Evolutionary conservation across 2,797 vertebrate genomes (phyloP).

Genomic region (Pteronotus mesoamericanus): DNA sequence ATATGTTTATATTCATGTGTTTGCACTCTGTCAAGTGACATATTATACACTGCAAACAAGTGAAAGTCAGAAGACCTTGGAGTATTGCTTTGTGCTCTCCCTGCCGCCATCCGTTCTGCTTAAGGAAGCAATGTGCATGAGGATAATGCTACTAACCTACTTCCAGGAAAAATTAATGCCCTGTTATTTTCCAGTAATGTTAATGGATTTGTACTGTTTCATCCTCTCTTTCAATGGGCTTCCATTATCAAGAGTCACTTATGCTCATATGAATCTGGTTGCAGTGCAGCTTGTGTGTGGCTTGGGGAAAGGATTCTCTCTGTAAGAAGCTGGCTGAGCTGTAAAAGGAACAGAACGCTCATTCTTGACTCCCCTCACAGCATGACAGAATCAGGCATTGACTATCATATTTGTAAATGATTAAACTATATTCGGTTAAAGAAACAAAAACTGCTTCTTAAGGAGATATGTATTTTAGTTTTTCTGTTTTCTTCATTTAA

Average conservation of each 20-base stretch:
- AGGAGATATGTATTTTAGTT: not conserved
- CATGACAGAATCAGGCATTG: not conserved
- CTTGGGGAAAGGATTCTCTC: not conserved
- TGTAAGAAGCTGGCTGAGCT: not conserved
- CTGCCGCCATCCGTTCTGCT: slow-evolving; percentile 29
- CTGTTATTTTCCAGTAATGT: not conserved
- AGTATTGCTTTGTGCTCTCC: not conserved
- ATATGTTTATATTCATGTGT: not conserved
- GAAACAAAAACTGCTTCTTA: not conserved
- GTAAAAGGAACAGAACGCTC: not conserved
- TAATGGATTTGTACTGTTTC: not conserved
- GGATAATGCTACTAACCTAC: not conserved
- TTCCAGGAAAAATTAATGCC: slow-evolving; percentile 16
- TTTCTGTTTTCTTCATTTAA: not conserved
- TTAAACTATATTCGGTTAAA: not conserved
- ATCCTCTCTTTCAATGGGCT: not conserved
- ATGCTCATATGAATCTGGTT: not conserved
- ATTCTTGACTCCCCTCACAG: not conserved
- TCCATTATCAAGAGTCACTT: not conserved
- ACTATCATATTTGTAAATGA: not conserved
- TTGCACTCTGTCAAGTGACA: slow-evolving; percentile 32
- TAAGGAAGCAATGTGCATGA: not conserved
- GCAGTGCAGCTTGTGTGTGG: not conserved
- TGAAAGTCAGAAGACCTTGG: not conserved
- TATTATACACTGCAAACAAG: not conserved